A percentile compares a stretch with the other conserved stretches of the same genome.
phyloP scores from a whole-genome alignment of 2,888 invertebrate species.

The Pristionchus exspectatus region DNA sequence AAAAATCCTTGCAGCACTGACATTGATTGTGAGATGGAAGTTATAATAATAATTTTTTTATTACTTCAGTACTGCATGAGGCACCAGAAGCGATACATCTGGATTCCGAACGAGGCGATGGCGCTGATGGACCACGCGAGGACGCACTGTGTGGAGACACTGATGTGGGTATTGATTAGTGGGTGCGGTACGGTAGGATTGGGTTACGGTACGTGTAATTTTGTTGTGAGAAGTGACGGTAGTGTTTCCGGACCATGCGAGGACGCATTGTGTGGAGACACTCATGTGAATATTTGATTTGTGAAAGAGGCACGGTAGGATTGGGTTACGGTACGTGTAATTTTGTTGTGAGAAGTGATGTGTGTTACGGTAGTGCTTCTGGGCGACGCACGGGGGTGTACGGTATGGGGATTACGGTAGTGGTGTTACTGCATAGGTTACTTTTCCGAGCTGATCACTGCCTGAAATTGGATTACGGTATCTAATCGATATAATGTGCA shows the following conservation, averaged over 20 bases:
- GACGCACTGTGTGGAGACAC: slow-evolving; percentile 46
- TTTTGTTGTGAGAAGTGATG: background rate
- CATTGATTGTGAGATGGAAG: too few species aligned
- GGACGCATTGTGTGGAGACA: slow-evolving; percentile 48
- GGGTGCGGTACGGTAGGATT: background rate
- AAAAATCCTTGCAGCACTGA: too few species aligned
- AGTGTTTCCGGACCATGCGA: slow-evolving; percentile 44
- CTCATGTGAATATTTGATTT: background rate
- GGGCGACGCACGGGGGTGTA: too few species aligned
- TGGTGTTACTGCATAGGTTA: background rate
- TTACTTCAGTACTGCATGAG: slow-evolving; percentile 25
- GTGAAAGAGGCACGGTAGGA: background rate
- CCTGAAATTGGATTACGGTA: background rate
- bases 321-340: too few species aligned
- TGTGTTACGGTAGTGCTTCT: background rate
- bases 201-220: too few species aligned
- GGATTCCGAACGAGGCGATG: background rate
- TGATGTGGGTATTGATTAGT: background rate
- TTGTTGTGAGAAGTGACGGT: too few species aligned
- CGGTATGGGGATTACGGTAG: background rate
- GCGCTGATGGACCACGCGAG: slow-evolving; percentile 44
- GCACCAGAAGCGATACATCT: slow-evolving; percentile 7
- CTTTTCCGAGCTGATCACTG: too few species aligned
- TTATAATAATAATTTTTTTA: too few species aligned
- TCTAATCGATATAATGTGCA: background rate